Percentiles rank a stretch among this genome's conserved stretches.
Evolutionary conservation across 2,113 vertebrate genomes (phyloP).

Genomic region (Bubalus kerabau): DNA sequence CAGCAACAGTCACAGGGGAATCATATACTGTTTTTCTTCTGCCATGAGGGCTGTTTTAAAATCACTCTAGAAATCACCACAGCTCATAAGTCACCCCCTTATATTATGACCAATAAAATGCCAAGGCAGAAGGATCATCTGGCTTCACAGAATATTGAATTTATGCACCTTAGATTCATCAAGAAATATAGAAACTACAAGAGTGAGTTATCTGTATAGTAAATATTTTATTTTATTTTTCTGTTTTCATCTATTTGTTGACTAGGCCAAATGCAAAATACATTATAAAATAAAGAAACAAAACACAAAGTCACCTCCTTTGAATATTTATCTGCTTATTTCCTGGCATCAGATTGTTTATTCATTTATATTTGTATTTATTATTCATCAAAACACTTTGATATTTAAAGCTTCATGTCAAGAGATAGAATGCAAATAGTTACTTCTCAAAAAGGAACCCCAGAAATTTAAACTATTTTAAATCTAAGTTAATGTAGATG

Average conservation of each 20-base stretch:
- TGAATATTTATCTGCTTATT: constrained; percentile 62
- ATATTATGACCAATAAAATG: neutral
- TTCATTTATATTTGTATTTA: constrained; percentile 72
- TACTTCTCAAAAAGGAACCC: constrained; percentile 60
- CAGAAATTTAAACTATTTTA: neutral
- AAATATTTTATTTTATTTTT: constrained; percentile 60
- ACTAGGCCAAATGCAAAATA: constrained; percentile 53
- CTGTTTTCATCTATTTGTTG: constrained; percentile 62
- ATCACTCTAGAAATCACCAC: neutral
- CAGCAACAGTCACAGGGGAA: neutral
- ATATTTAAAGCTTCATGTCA: constrained; percentile 69
- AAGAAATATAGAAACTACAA: neutral
- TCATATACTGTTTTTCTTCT: neutral
- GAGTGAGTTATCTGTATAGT: neutral
- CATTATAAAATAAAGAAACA: constrained; percentile 60
- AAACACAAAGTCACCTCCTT: constrained; percentile 19
- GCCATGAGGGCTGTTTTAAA: constrained; percentile 28
- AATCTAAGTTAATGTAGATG: neutral
- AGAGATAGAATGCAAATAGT: constrained; percentile 41
- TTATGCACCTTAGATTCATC: neutral
- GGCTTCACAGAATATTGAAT: neutral
- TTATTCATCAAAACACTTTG: constrained; percentile 74
- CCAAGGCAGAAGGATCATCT: neutral
- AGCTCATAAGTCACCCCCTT: neutral
- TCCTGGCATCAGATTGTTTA: constrained; percentile 57